phyloP scores from a whole-genome alignment of 2,113 vertebrate species.

The Brachyhypopomus occidentalis region DNA sequence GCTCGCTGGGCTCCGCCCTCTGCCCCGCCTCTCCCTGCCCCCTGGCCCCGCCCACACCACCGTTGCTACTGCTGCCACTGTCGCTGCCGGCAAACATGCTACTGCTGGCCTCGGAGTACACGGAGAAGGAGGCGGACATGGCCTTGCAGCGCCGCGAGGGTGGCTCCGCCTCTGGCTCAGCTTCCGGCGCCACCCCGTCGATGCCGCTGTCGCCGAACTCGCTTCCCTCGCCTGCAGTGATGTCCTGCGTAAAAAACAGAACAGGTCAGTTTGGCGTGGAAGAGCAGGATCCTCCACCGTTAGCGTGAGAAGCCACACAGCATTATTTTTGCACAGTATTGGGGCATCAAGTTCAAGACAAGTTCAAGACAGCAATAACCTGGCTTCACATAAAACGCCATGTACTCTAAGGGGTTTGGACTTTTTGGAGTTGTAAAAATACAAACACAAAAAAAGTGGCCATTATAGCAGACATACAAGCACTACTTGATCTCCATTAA shows the following conservation, averaged over 20 bases:
- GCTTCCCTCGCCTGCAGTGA: conserved; percentile 87
- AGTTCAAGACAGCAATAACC: not conserved
- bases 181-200: conserved; percentile 84
- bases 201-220: conserved; percentile 96
- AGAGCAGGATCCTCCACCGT: too few species aligned
- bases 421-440: not conserved
- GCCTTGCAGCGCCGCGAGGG: conserved; percentile 88
- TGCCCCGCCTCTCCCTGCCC: conserved; percentile 53
- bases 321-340: not conserved
- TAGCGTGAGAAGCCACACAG: not conserved
- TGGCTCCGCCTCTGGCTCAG: conserved; percentile 78
- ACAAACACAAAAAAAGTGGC: not conserved
- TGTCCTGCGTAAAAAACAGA: conserved; percentile 75
- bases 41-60: conserved; percentile 74
- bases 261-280: too few species aligned
- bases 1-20: conserved; percentile 62
- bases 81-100: conserved; percentile 88
- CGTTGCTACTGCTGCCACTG: conserved; percentile 94
- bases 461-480: too few species aligned
- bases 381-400: not conserved
- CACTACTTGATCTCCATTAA: too few species aligned
- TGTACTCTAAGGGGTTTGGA: not conserved
- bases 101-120: conserved; percentile 75
- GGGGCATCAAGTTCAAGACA: not conserved
- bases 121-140: conserved; percentile 91